phyloP scores from a whole-genome alignment of 2,113 vertebrate species.

The Oceanodroma tethys region DNA sequence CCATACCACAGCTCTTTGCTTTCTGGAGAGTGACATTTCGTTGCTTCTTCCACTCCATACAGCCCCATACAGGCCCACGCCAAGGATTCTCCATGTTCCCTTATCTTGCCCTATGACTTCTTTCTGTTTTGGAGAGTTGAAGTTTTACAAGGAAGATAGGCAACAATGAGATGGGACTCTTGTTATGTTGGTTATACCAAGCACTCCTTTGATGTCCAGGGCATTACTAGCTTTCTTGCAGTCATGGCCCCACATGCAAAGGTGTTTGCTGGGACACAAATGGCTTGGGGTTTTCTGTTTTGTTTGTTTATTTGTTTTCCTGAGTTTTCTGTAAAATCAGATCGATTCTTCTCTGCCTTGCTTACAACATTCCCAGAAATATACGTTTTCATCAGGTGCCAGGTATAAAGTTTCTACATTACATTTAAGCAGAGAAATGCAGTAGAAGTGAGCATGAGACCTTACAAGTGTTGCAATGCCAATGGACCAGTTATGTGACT shows the following conservation, averaged over 20 bases:
- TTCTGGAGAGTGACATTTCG: not conserved
- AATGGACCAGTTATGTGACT: not conserved
- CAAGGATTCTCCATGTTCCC: not conserved
- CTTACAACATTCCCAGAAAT: not conserved
- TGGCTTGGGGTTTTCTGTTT: not conserved
- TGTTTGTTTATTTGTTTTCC: not conserved
- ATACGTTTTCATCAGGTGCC: accelerated
- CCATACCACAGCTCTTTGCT: not conserved
- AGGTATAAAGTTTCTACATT: not conserved
- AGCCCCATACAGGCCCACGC: not conserved
- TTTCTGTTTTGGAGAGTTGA: not conserved
- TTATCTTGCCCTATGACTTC: not conserved
- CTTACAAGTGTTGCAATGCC: not conserved
- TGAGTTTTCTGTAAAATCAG: not conserved
- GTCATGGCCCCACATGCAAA: not conserved
- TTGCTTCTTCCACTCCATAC: not conserved
- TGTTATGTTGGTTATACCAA: not conserved
- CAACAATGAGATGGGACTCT: not conserved
- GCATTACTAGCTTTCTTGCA: not conserved
- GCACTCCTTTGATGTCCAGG: not conserved
- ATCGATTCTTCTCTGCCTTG: not conserved
- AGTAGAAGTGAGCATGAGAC: not conserved
- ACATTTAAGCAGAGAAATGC: not conserved
- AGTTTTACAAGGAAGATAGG: not conserved
- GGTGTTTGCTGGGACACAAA: not conserved